phyloP scores from a whole-genome alignment of 1,140 invertebrate species.

The Aphidius gifuensis region DNA sequence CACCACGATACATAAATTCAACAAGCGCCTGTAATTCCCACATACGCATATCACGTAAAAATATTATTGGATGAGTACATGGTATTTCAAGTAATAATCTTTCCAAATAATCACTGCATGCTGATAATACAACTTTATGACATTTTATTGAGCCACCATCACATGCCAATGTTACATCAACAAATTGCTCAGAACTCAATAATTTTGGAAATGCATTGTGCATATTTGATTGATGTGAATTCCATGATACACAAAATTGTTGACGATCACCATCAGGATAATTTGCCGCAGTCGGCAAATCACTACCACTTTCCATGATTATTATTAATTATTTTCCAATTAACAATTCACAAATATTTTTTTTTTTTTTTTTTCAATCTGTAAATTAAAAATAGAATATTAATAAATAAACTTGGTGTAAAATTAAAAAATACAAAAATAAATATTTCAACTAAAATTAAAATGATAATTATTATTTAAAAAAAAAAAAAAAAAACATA shows the following conservation, averaged over 20 bases:
- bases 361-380: constrained; percentile 4
- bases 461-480: too few species aligned
- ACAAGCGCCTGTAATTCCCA: constrained; percentile 79
- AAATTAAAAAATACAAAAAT: background rate
- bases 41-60: constrained; percentile 73
- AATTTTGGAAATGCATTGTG: constrained; percentile 71
- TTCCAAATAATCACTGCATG: constrained; percentile 83
- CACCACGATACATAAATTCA: constrained; percentile 85
- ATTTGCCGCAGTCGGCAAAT: constrained; percentile 41
- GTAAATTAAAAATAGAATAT: constrained; percentile 13
- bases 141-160: constrained; percentile 83
- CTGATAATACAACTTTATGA: constrained; percentile 81
- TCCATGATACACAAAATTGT: constrained; percentile 65
- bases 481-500: too few species aligned
- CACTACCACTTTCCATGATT: constrained; percentile 47
- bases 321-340: background rate
- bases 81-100: constrained; percentile 77
- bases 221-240: constrained; percentile 64
- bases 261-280: constrained; percentile 50
- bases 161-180: constrained; percentile 85
- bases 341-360: background rate
- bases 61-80: constrained; percentile 82
- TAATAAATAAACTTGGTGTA: constrained; percentile 1
- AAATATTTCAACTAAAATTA: too few species aligned
- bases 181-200: constrained; percentile 80